Evolutionary conservation across 2,113 vertebrate genomes (phyloP).

Genomic region (Prietella phreatophila): DNA sequence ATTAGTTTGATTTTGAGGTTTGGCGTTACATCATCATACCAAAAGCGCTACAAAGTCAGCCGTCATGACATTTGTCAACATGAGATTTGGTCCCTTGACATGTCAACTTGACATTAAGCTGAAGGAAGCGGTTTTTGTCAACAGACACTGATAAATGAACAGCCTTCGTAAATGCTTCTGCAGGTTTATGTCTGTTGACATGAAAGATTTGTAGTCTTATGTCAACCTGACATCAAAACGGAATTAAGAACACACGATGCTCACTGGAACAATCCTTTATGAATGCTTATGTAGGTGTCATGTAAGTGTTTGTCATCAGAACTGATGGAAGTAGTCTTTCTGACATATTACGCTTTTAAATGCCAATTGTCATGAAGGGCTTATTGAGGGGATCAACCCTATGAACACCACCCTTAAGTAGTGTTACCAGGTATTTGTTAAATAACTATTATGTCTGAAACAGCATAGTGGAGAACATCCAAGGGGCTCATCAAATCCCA

Average conservation of each 20-base stretch:
- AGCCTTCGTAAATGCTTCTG: neutral
- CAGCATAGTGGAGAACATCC: no score
- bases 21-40: neutral
- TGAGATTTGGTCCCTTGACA: neutral
- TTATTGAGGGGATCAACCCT: neutral
- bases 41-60: neutral
- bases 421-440: neutral
- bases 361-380: no score
- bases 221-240: neutral
- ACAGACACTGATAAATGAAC: neutral
- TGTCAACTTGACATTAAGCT: neutral
- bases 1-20: neutral
- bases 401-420: neutral
- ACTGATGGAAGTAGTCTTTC: no score
- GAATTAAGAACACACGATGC: neutral
- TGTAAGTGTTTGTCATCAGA: neutral
- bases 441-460: no score
- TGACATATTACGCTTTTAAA: no score
- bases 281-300: neutral
- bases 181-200: neutral
- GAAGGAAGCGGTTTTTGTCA: neutral
- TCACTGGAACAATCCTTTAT: neutral
- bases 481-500: neutral
- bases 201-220: neutral
- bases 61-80: neutral